Base-by-base conservation (phyloP, 2,888 invertebrate genomes). In the Cantharis nigra region DNA sequence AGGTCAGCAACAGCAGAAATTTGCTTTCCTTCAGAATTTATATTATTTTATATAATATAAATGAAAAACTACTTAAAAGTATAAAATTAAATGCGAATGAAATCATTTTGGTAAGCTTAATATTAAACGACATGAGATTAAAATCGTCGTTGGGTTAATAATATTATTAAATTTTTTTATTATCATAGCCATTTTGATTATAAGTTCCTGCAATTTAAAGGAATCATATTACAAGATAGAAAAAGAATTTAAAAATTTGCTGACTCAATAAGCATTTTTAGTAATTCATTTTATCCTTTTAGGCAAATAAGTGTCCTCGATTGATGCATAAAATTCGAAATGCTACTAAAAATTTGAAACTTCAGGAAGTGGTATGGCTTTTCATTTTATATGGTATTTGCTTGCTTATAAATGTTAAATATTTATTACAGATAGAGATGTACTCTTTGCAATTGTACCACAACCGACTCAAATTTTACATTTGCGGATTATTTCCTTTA, bases 361-460 rank as follows among this genome's bases (percentile, higher is more conserved):
- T 86, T 20, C 83, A 85, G 73, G 84, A 85, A 70, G 83, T 82
- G 80, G 85, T 86, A 83, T 81, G 73, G 74, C 30, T 62, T 33
- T 74, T 69, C 63, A 23, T 65, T 72, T 75, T 63, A 75, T 63
- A 75, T 72, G 18, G 72, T 65, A 65, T 73, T 70, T 75, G 69
- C 62, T 63, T 63, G 30, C 70, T 75, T 72, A 30, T 76, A 73
- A 78, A 69, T 74, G 70, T 74, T 77, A 79, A 76, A 72, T 73
- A 77, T 78, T 80, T 76, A 77, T 84, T 84, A 33, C 79, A 86
- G 86, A 85, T 85, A 70, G 85, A 86, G 78, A 83, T 85, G 74
- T 85, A 85, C 78, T 86, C 86, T 63, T 77, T 86, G 65, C 85
- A 86, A 81, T 85, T 86, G 85, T 85, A 84, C 77, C 85, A 86